A percentile compares a stretch with the other conserved stretches of the same genome.
Evolutionary conservation across 2,888 invertebrate species (phyloP).

Genomic region (Dinocampus coccinellae): DNA sequence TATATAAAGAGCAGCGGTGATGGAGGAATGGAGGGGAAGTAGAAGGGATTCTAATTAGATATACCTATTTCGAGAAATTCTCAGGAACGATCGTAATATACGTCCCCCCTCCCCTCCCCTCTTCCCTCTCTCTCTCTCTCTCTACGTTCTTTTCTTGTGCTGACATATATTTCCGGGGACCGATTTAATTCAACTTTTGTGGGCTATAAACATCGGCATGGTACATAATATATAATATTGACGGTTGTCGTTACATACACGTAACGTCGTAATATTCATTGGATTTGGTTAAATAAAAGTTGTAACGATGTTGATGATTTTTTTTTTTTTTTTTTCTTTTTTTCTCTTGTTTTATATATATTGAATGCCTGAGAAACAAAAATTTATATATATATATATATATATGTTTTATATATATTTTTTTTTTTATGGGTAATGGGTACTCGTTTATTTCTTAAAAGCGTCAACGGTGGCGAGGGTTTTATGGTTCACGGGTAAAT

Average conservation of each 20-base stretch:
- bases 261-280: neutral
- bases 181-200: neutral
- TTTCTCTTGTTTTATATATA: slow-evolving; percentile 12
- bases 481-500: slow-evolving; percentile 49
- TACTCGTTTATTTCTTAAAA: slow-evolving; percentile 9
- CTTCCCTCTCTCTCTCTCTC: no score
- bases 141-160: no score
- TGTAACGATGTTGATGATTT: no score
- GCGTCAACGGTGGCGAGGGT: slow-evolving; percentile 51
- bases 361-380: neutral
- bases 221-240: neutral
- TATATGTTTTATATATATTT: no score
- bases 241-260: neutral
- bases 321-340: no score
- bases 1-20: neutral
- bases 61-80: slow-evolving; percentile 30
- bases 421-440: no score
- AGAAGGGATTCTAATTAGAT: slow-evolving; percentile 34
- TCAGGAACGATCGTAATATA: slow-evolving; percentile 21
- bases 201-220: slow-evolving; percentile 28
- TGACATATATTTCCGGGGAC: slow-evolving; percentile 31
- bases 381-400: no score
- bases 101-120: no score
- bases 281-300: neutral
- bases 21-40: neutral